These are phyloP conservation scores for Rhinophrynus dorsalis DNA, from an alignment of 2,797 vertebrate genomes.

Conservation along the genomic window DNA sequence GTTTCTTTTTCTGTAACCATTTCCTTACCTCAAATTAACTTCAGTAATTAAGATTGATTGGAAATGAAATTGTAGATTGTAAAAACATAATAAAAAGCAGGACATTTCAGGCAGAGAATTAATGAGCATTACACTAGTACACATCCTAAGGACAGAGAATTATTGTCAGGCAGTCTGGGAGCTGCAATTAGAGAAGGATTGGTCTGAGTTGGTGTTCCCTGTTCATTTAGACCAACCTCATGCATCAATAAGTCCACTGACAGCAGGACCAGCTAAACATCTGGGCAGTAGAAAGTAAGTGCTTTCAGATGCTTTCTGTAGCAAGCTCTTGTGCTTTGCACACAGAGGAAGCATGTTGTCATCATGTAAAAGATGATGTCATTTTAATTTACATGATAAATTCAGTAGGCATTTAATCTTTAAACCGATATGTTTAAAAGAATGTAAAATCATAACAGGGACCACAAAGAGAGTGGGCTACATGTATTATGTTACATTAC, in stretches of 20 bases:
- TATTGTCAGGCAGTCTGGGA: conserved; percentile 30
- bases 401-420: conserved; percentile 26
- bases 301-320: conserved; percentile 34
- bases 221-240: conserved; percentile 37
- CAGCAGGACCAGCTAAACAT: conserved; percentile 33
- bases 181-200: conserved; percentile 27
- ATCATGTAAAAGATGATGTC: conserved; percentile 37
- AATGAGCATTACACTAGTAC: conserved; percentile 30
- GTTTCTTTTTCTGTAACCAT: conserved; percentile 40
- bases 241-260: conserved; percentile 43
- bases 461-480: not conserved
- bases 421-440: conserved; percentile 9
- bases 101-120: conserved; percentile 22
- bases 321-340: not conserved
- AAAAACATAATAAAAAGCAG: conserved; percentile 41
- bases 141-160: conserved; percentile 41
- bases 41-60: conserved; percentile 35
- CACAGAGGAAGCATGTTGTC: conserved; percentile 25
- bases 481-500: conserved; percentile 3
- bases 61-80: conserved; percentile 34
- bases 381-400: conserved; percentile 38
- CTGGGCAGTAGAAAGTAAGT: conserved; percentile 27
- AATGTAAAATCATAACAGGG: not conserved
- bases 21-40: conserved; percentile 15
- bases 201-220: conserved; percentile 25